These are phyloP conservation scores for Gephyroberyx darwinii DNA, from an alignment of 2,797 vertebrate genomes.

Conservation along the genomic window DNA sequence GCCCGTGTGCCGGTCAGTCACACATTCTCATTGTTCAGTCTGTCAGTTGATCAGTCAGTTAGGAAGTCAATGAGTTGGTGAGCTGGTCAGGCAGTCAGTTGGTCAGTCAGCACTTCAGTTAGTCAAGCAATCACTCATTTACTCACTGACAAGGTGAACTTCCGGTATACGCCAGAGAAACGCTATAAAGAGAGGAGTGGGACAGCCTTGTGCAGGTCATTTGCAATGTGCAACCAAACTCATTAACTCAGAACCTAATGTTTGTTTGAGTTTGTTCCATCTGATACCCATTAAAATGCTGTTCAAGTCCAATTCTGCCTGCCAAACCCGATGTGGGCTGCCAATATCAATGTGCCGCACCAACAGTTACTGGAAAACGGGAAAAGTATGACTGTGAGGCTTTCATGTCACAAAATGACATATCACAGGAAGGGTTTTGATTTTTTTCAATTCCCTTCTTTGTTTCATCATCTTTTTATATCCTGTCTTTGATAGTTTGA, in stretches of 20 bases:
- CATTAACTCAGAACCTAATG: conserved; percentile 67
- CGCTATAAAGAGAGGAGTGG: background rate
- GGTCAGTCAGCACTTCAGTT: background rate
- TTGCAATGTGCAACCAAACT: conserved; percentile 60
- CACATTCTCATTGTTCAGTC: too few species aligned
- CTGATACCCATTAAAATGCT: conserved; percentile 66
- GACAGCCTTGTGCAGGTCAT: conserved; percentile 33
- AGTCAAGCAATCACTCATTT: conserved; percentile 5
- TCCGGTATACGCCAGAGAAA: background rate
- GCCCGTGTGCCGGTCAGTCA: too few species aligned
- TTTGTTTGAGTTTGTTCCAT: conserved; percentile 64
- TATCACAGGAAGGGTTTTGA: conserved; percentile 54
- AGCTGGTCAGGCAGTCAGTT: too few species aligned
- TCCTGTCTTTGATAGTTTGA: conserved; percentile 51
- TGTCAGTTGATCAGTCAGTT: too few species aligned
- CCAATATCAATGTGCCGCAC: conserved; percentile 44
- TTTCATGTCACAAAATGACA: conserved; percentile 59
- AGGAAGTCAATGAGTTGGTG: too few species aligned
- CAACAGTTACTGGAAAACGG: conserved; percentile 21
- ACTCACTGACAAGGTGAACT: conserved; percentile 14
- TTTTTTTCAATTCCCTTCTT: conserved; percentile 52
- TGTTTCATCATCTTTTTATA: conserved; percentile 57
- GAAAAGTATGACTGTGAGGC: conserved; percentile 10
- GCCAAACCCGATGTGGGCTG: conserved; percentile 25
- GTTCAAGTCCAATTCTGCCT: conserved; percentile 51